Evolutionary conservation across 2,888 invertebrate genomes (phyloP).

Genomic region (Tiliacea aurago): DNA sequence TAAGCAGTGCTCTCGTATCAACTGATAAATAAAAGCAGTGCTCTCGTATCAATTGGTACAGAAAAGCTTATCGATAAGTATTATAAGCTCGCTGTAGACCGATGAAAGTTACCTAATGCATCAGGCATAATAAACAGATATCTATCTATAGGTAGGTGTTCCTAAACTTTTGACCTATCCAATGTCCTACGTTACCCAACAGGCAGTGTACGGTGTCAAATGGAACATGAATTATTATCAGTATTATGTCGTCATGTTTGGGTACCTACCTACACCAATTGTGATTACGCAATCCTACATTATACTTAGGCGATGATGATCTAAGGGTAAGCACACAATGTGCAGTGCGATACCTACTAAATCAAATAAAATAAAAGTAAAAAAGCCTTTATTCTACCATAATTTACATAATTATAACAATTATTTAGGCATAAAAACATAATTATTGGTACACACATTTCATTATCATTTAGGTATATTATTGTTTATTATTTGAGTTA

Average conservation of each 20-base stretch:
- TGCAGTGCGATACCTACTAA: neutral
- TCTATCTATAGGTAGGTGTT: neutral
- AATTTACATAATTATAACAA: too few relatives aligned
- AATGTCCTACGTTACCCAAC: constrained; percentile 5
- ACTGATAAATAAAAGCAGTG: too few relatives aligned
- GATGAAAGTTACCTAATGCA: neutral
- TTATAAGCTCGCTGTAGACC: neutral
- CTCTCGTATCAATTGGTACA: too few relatives aligned
- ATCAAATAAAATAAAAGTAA: too few relatives aligned
- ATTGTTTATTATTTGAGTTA: too few relatives aligned
- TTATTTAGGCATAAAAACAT: too few relatives aligned
- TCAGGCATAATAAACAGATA: neutral
- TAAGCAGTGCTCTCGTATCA: too few relatives aligned
- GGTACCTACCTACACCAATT: constrained; percentile 8
- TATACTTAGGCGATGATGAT: neutral
- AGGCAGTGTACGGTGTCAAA: constrained; percentile 30
- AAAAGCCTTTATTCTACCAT: too few relatives aligned
- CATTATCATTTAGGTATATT: too few relatives aligned
- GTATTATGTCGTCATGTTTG: constrained; percentile 1
- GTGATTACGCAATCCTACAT: constrained; percentile 12
- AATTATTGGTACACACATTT: too few relatives aligned
- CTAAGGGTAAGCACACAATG: neutral
- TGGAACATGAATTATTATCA: constrained; percentile 32
- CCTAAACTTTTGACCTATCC: constrained; percentile 42
- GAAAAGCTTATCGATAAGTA: too few relatives aligned